Base-by-base conservation (phyloP, 2,888 invertebrate species). In the Melolontha melolontha region DNA sequence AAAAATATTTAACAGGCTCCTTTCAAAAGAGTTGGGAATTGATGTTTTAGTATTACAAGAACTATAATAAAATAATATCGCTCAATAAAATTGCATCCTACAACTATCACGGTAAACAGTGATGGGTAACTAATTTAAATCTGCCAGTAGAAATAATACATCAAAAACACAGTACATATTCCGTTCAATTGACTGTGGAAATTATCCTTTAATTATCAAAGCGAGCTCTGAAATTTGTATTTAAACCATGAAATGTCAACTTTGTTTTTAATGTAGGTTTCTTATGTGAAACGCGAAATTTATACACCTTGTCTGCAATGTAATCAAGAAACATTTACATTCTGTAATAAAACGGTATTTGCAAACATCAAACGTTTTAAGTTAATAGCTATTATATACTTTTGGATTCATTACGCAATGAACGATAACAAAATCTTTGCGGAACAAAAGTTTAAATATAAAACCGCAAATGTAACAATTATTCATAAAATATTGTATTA, bases 321-420 rank as follows among this genome's bases (percentile, higher is more conserved):
- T 29, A 51, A 29, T 29, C 27, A 51, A 29, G 14, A 27, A 51
- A 51, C n/a, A 27, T 51, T 51, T 29, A 51, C 29, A 14, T 27
- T n/a, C 12, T 29, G 29, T 29, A 29, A 51, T 51, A 51, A 51
- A 51, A 51, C 10, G 22, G 12, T 12, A n/a, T 12, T 29, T 8
- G 29, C 12, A 51, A 51, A 51, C 29, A 29, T 29, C 12, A 51
- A 51, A 51, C 51, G 29, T 41, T 41, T 41, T 41, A 22, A 0
- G 55, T 55, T 55, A 55, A 55, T 55, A 41, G 55, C 22, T 55
- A n/a, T 41, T 11, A 34, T 34, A 34, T 47, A 41, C 55, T 55
- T 40, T 17, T 11, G 22, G 55, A 55, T 55, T 41, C 55, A 40
- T 55, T 41, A 27, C 11, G 50, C 10, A 40, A 55, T 55, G 41